Percentiles rank a stretch among this genome's conserved stretches.
Conservation (phyloP, 1,140 invertebrate species). For the Spodoptera frugiperda region DNA sequence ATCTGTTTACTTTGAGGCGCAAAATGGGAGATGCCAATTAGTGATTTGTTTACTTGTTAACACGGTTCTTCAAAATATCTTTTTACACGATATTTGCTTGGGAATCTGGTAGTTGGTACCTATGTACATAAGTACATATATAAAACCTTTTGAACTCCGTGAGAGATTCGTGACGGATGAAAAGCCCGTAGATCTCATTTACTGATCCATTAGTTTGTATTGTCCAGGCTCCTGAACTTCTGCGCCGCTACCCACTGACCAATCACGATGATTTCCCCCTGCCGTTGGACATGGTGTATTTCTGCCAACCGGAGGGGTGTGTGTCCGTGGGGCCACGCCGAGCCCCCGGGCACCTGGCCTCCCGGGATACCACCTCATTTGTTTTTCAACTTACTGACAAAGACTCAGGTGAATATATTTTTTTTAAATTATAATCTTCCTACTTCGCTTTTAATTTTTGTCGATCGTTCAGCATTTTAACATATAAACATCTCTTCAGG, state of each 20-base stretch:
- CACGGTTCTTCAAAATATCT: too few species aligned
- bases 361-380: conserved; percentile 97
- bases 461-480: neutral
- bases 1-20: neutral
- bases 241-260: conserved; percentile 98
- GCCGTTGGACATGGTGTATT: conserved; percentile 99
- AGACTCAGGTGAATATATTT: conserved; percentile 92
- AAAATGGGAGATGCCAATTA: too few species aligned
- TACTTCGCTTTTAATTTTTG: neutral
- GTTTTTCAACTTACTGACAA: conserved; percentile 99
- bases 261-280: conserved; percentile 99
- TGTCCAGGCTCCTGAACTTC: conserved; percentile 92
- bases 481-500: conserved; percentile 78
- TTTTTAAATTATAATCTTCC: neutral
- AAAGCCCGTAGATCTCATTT: neutral
- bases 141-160: neutral
- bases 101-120: too few species aligned
- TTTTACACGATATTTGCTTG: too few species aligned
- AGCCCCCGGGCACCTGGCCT: conserved; percentile 87
- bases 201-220: neutral
- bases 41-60: too few species aligned
- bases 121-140: too few species aligned
- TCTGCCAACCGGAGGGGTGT: conserved; percentile 99
- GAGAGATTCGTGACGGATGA: neutral
- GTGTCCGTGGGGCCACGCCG: conserved; percentile 95